A percentile compares a stretch with the other conserved stretches of the same genome.
These are phyloP conservation scores for Monochamus alternatus DNA, from an alignment of 2,888 invertebrate genomes.

Conservation along the genomic window DNA sequence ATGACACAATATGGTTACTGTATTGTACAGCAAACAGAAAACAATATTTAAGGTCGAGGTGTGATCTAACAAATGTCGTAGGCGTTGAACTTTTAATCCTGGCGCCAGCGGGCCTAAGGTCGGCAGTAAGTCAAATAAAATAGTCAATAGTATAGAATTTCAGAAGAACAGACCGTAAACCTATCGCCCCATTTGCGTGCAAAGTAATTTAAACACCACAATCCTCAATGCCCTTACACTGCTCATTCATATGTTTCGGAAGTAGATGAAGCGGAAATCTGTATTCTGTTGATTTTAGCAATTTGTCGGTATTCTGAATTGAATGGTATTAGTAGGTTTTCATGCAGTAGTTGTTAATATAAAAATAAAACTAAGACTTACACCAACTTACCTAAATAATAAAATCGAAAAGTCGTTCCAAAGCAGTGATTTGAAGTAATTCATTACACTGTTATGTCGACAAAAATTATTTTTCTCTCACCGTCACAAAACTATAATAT, in stretches of 20 bases:
- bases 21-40: background rate
- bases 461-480: too few relatives aligned
- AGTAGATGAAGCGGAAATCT: background rate
- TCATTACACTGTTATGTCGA: too few relatives aligned
- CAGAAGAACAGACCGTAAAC: conserved; percentile 47
- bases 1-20: too few relatives aligned
- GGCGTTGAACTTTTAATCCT: conserved; percentile 40
- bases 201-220: conserved; percentile 42
- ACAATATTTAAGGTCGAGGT: conserved; percentile 12
- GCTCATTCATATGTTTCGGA: conserved; percentile 20
- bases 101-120: conserved; percentile 49
- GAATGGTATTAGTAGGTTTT: too few relatives aligned
- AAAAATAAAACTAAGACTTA: too few relatives aligned
- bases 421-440: too few relatives aligned
- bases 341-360: too few relatives aligned
- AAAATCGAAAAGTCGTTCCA: too few relatives aligned
- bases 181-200: conserved; percentile 51
- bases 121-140: conserved; percentile 43
- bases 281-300: background rate
- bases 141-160: conserved; percentile 48
- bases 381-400: too few relatives aligned
- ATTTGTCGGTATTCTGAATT: too few relatives aligned
- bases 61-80: conserved; percentile 37
- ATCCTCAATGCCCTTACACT: conserved; percentile 15
- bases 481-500: too few relatives aligned